Conservation (phyloP, 1,140 invertebrate genomes). For the Scaptomyza pallida region DNA sequence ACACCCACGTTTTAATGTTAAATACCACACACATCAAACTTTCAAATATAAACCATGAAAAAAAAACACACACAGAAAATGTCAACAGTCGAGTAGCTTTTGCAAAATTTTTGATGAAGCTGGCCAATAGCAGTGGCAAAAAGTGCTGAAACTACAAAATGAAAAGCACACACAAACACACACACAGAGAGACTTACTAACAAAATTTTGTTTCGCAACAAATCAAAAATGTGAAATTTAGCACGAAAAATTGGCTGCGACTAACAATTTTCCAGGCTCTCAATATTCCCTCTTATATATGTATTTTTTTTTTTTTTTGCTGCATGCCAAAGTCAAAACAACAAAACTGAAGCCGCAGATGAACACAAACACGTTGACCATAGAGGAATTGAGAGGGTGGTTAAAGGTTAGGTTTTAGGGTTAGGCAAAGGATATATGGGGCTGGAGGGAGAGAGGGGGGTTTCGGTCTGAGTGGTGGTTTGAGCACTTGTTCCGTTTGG, state of each 20-base stretch:
- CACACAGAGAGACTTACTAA: slow-evolving; percentile 17
- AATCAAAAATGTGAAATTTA: slow-evolving; percentile 55
- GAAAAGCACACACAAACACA: too few relatives aligned
- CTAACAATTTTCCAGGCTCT: slow-evolving; percentile 25
- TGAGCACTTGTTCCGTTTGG: slow-evolving; percentile 57
- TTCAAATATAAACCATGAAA: slow-evolving; percentile 18
- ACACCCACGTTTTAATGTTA: slow-evolving; percentile 16
- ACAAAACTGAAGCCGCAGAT: slow-evolving; percentile 37
- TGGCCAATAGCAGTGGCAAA: slow-evolving; percentile 56
- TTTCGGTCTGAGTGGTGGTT: slow-evolving; percentile 1
- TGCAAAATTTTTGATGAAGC: slow-evolving; percentile 59
- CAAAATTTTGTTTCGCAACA: slow-evolving; percentile 69
- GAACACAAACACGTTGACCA: slow-evolving; percentile 51
- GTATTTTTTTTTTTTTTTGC: slow-evolving; percentile 2
- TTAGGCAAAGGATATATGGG: not conserved
- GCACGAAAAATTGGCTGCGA: slow-evolving; percentile 22
- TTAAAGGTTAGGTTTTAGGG: not conserved
- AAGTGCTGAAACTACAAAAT: slow-evolving; percentile 13
- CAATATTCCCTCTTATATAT: slow-evolving; percentile 8
- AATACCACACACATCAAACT: slow-evolving; percentile 36
- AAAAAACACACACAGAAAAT: slow-evolving; percentile 52
- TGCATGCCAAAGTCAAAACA: slow-evolving; percentile 27
- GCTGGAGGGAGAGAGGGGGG: too few relatives aligned
- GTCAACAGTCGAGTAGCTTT: slow-evolving; percentile 74
- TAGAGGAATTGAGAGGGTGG: not conserved